Percentiles rank a stretch among this genome's conserved stretches.
Conservation (phyloP, 2,888 invertebrate genomes). For the Pardosa pseudoannulata region DNA sequence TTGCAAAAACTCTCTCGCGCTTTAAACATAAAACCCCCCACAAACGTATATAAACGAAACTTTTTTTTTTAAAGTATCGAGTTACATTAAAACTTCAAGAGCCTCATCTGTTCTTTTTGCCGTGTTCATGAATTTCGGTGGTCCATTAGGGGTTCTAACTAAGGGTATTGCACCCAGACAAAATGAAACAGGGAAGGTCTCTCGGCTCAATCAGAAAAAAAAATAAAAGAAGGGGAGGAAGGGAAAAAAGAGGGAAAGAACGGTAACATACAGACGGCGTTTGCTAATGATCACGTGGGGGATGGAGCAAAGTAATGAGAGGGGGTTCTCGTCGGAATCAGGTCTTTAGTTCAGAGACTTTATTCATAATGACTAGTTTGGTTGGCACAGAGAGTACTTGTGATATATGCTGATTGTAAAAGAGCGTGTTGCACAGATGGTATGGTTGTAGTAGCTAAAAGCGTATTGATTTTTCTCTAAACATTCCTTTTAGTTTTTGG, state of each 20-base stretch:
- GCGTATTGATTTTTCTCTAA: not conserved
- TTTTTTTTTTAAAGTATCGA: no score
- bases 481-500: no score
- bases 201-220: not conserved
- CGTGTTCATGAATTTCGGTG: conserved; percentile 41
- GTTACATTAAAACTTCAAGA: not conserved
- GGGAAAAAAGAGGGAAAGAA: not conserved
- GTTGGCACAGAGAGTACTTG: not conserved
- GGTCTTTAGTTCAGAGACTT: conserved; percentile 12
- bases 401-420: conserved; percentile 15
- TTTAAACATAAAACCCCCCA: no score
- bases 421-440: conserved; percentile 15
- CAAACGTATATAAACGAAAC: no score
- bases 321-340: not conserved
- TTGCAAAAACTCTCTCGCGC: no score
- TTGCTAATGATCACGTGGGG: not conserved
- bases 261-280: not conserved
- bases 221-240: not conserved
- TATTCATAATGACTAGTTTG: conserved; percentile 18
- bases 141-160: conserved; percentile 45
- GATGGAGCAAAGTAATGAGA: not conserved
- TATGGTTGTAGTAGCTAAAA: not conserved
- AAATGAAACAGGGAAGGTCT: conserved; percentile 8
- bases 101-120: conserved; percentile 23
- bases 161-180: conserved; percentile 10